phyloP scores from a whole-genome alignment of 1,140 invertebrate genomes.

The Drosophila pallidifrons region DNA sequence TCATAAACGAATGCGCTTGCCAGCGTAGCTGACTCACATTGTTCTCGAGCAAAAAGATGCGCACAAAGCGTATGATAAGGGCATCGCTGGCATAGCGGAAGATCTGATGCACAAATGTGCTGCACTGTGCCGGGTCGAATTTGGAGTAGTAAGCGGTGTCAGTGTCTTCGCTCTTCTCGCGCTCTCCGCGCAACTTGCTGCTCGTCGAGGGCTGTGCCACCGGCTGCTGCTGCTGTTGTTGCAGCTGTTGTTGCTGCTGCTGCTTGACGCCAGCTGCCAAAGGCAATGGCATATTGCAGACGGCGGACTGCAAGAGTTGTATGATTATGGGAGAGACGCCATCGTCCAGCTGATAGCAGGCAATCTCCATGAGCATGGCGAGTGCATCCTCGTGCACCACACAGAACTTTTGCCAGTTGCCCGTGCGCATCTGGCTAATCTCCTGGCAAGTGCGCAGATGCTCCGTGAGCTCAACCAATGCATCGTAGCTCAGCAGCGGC shows the following conservation, averaged over 20 bases:
- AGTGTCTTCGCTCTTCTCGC: constrained; percentile 90
- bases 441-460: constrained; percentile 97
- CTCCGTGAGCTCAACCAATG: constrained; percentile 96
- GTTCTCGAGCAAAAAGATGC: constrained; percentile 96
- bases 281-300: constrained; percentile 87
- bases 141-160: constrained; percentile 87
- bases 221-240: constrained; percentile 25
- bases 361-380: constrained; percentile 91
- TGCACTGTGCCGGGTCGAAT: constrained; percentile 90
- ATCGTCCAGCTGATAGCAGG: constrained; percentile 93
- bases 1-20: constrained; percentile 96
- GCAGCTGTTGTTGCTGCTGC: constrained; percentile 35
- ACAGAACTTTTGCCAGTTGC: constrained; percentile 98
- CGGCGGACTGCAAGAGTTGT: constrained; percentile 94
- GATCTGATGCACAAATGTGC: constrained; percentile 90
- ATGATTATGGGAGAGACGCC: constrained; percentile 96
- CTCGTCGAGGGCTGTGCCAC: constrained; percentile 15
- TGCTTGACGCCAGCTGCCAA: constrained; percentile 54
- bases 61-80: constrained; percentile 92
- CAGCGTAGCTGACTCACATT: constrained; percentile 96
- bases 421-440: constrained; percentile 94
- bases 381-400: constrained; percentile 91
- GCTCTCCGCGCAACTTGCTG: constrained; percentile 86
- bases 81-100: constrained; percentile 89
- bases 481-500: constrained; percentile 92